phyloP scores from a whole-genome alignment of 1,140 invertebrate species.

The Heliconius hewitsoni region DNA sequence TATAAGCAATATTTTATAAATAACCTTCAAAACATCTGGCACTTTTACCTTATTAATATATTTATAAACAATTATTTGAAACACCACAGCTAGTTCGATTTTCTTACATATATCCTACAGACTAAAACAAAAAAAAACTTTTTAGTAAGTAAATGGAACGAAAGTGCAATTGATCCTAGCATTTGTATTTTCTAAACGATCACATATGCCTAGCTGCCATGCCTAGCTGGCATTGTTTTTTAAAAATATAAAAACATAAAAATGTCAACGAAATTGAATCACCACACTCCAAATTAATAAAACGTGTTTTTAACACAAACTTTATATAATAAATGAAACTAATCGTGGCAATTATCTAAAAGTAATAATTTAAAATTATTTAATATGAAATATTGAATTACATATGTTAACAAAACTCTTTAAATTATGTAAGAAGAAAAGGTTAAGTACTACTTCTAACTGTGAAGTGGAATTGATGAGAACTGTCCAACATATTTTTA shows the following conservation, averaged over 20 bases:
- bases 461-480: background rate
- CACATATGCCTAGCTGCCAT: no score
- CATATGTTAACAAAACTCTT: background rate
- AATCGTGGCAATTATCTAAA: background rate
- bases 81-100: conserved; percentile 23
- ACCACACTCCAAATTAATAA: no score
- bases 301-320: background rate
- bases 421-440: background rate
- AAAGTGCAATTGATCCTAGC: background rate
- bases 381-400: background rate
- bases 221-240: no score
- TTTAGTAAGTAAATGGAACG: background rate
- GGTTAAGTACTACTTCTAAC: background rate
- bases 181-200: background rate
- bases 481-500: background rate
- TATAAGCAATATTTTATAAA: conserved; percentile 16
- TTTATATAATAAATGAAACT: background rate
- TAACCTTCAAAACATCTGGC: conserved; percentile 35
- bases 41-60: conserved; percentile 35
- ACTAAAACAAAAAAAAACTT: background rate
- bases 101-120: background rate
- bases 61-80: conserved; percentile 12
- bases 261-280: background rate
- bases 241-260: background rate
- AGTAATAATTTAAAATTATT: background rate